Base-by-base conservation (phyloP, 1,140 invertebrate species). In the Drosophila kikkawai region DNA sequence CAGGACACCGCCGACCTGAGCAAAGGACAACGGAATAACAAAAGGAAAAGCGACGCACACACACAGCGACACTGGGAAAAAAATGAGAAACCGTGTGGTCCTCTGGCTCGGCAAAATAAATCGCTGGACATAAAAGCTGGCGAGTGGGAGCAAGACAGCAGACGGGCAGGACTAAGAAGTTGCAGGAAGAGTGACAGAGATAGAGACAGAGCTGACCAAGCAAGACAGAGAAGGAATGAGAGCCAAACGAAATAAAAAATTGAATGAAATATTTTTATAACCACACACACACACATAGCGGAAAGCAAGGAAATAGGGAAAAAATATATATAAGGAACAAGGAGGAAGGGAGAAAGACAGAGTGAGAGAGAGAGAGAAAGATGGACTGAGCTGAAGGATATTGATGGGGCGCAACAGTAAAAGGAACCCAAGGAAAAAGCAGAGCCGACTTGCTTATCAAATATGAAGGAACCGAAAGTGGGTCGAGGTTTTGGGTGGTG, bases 181-280 rank as follows among this genome's bases (percentile, higher is more conserved):
- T 13, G 3, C 34, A 15, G 36, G 7, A 8, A 58, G 45, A 50
- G 61, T 53, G 32, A 41, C 36, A 68, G 66, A 19, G 55, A 63
- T 13, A 74, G 67, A 63, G 67, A 51, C 44, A 65, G 70, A 34
- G 57, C 48, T 55, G 48, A 26, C 47, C 63, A 55, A n/a, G 63
- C 26, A 2, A 15, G 53, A 41, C 17, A 26, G 60, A 78, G 79
- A 64, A 22, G 48, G 50, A 80, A 47, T 51, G 11, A 69, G 68
- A 74, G 59, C 65, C 74, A 64, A 78, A 76, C 71, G 60, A 53
- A 80, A 88, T 85, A 85, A 88, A 90, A 88, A 88, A 88, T 88
- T 88, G 85, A 88, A 90, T 88, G 85, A 88, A 88, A 88, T 90
- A 88, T 88, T 88, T 88, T 90, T 88, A 88, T 88, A 88, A 87